phyloP scores from a whole-genome alignment of 1,140 invertebrate genomes.

The Patella vulgata region DNA sequence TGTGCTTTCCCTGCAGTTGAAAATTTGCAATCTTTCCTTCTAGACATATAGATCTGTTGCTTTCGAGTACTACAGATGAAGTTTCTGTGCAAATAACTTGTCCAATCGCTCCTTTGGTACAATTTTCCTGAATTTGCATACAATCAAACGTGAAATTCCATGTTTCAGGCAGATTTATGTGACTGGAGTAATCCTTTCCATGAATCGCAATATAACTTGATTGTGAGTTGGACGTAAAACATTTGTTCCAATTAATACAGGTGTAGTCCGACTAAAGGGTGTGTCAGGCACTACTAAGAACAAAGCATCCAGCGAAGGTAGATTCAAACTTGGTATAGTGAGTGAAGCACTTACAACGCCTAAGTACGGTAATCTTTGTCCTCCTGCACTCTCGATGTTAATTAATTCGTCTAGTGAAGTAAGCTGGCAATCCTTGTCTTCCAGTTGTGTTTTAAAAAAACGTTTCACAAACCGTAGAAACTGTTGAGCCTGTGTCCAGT shows the following conservation, averaged over 20 bases:
- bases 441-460: neutral
- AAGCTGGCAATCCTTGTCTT: neutral
- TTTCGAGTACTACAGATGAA: no score
- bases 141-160: neutral
- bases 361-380: conserved; percentile 4
- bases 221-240: neutral
- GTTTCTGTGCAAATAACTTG: neutral
- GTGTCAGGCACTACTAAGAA: conserved; percentile 9
- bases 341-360: conserved; percentile 4
- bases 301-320: neutral
- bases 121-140: neutral
- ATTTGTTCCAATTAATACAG: conserved; percentile 1
- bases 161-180: neutral
- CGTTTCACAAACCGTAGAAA: neutral
- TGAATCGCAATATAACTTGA: neutral
- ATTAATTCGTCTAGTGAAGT: neutral
- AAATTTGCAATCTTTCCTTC: neutral
- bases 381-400: no score
- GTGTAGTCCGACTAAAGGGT: neutral
- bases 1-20: neutral
- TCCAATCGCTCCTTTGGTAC: neutral
- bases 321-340: neutral
- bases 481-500: neutral
- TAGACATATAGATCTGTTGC: no score
- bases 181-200: no score